A percentile compares a stretch with the other conserved stretches of the same genome.
Evolutionary conservation across 2,797 vertebrate species (phyloP).

Genomic region (Rhynchotus rufescens): DNA sequence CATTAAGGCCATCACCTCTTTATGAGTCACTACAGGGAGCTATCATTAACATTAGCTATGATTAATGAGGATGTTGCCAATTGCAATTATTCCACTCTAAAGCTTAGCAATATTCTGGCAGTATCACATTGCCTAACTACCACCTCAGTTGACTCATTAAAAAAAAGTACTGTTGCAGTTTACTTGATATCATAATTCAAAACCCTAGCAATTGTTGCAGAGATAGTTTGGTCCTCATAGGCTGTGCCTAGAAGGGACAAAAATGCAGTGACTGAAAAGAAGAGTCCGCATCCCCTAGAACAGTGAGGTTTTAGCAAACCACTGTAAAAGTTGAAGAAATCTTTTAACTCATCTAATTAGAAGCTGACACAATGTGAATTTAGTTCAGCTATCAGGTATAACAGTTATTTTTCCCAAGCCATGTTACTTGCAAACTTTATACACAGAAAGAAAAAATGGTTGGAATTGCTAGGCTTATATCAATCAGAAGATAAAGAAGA

Average conservation of each 20-base stretch:
- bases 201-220: not conserved
- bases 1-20: constrained; percentile 74
- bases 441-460: not conserved
- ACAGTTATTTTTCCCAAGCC: not conserved
- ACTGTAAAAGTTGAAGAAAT: not conserved
- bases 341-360: not conserved
- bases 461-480: not conserved
- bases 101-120: constrained; percentile 66
- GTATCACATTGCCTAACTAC: constrained; percentile 48
- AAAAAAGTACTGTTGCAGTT: constrained; percentile 41
- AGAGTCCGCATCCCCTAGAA: not conserved
- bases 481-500: not conserved
- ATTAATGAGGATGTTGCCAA: constrained; percentile 75
- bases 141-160: constrained; percentile 55
- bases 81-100: constrained; percentile 69
- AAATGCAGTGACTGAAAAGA: not conserved
- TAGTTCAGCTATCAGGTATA: not conserved
- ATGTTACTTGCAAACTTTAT: not conserved
- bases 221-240: not conserved
- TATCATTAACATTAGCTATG: constrained; percentile 76
- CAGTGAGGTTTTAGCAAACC: rapidly evolving
- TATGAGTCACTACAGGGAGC: constrained; percentile 69
- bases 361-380: not conserved
- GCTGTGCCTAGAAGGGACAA: not conserved
- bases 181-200: constrained; percentile 26